Percentiles rank a stretch among this genome's conserved stretches.
Evolutionary conservation across 37 sponge, comb jelly and placozoan genomes (phyloP).

Genomic region (Ephydatia muelleri): DNA sequence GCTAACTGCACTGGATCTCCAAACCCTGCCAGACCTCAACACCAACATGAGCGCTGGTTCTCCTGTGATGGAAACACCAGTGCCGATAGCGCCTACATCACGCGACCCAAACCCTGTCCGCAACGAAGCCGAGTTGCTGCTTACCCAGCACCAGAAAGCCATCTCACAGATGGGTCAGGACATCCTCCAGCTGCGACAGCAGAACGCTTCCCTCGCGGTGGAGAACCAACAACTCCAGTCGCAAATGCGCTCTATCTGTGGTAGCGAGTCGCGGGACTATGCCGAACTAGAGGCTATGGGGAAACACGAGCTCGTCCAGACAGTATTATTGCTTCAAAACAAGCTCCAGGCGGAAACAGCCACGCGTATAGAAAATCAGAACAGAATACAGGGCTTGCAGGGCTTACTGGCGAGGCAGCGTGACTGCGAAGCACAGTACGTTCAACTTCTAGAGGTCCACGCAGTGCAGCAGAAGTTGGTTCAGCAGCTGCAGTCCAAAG

Average conservation of each 20-base stretch:
- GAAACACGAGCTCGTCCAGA: constrained; percentile 48
- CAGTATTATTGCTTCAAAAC: constrained; percentile 10
- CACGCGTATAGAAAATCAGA: constrained; percentile 6
- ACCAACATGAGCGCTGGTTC: too few relatives aligned
- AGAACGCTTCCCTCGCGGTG: constrained; percentile 24
- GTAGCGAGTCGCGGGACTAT: not conserved
- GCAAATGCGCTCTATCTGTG: not conserved
- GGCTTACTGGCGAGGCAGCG: constrained; percentile 22
- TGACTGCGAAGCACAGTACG: constrained; percentile 27
- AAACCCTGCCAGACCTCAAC: not conserved
- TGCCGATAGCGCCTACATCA: not conserved
- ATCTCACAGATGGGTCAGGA: constrained; percentile 38
- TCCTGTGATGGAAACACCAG: not conserved
- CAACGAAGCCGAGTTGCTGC: not conserved
- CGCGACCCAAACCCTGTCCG: not conserved
- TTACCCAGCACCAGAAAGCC: not conserved
- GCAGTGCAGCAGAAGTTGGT: constrained; percentile 59
- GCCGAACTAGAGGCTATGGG: not conserved
- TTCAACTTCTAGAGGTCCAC: constrained; percentile 56
- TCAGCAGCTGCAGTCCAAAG: constrained; percentile 37
- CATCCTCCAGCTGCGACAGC: constrained; percentile 25
- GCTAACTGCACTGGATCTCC: not conserved
- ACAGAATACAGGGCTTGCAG: constrained; percentile 35
- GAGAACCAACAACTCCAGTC: constrained; percentile 30
- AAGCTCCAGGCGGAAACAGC: not conserved